Base-by-base conservation (phyloP, 92 coral and sea anemone species). In the Pocillopora grandis region DNA sequence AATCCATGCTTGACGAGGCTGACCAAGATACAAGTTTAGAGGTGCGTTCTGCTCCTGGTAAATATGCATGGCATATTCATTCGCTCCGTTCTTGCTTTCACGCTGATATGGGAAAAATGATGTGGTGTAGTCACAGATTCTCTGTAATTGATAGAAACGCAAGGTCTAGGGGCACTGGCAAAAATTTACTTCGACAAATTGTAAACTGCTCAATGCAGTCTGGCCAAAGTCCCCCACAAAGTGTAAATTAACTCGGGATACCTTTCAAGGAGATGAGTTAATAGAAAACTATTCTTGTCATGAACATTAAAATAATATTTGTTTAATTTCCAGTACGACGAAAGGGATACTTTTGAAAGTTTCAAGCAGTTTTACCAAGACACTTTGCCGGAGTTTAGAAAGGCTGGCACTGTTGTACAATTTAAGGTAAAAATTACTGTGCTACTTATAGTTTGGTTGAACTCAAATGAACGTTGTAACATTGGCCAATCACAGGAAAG, bases 11-110 rank as follows among this genome's bases (percentile, higher is more conserved):
- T 76, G 99, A 96, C 81, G 98, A 94, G 62, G 99, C 98, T 48
- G 99, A 96, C 62, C 99, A 95, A 73, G 99, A 96, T 57, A 91
- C 97, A 4, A 92, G 95, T 36, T 92, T 96, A n/a, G 99, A 96
- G 97, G 99, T 92, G 12, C 49, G 89, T 49, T 62, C 9, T 37
- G 18, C 10, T 16, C 37, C 1, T 16, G 21, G 35, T 71, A 1
- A 12, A 33, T 42, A 42, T 3, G 4, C 5, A 42, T 42, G 5
- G 52, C 52, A 42, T 42, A 3, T 42, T 42, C 52, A 42, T 42
- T 3, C 52, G 52, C 52, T 42, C 52, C 52, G 8, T 42, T 42
- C 52, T 7, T 42, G 52, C 52, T 42, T 27, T 27, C 31, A 27
- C 52, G 52, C 8, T 42, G 52, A 42, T 3, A 42, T 42, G 52